Evolutionary conservation across 2,113 vertebrate species (phyloP), one percentile per base, ranked within the genome.

Genomic region (Albula glossodonta): DNA sequence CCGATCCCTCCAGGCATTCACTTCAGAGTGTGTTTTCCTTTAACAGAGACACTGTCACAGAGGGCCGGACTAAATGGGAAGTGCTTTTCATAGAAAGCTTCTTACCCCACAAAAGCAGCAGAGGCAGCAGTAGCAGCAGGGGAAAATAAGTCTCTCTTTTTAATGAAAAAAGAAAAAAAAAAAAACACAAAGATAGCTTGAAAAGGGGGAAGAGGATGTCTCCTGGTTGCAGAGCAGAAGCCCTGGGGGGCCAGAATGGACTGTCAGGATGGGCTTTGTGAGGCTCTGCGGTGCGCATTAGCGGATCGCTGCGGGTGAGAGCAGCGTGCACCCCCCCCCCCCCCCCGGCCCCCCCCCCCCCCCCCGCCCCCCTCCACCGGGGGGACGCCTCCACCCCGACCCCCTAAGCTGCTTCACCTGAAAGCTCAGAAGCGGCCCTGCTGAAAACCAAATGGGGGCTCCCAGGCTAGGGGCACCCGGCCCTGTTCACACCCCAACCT

Each of bases 21-120:
- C 78, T 60, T 80, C 81, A 41, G 81, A 87, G 82, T 56, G 78
- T 70, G 12, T 82, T 88, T 84, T 85, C 78, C 31, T 56, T 70
- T 15, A 56, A 78, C 84, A 83, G 79, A 66, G 52, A 78, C n/a
- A 66, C 74, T 49, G 57, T 80, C 84, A 22, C 83, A 70, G 78
- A 60, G 83, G 57, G n/a, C 13, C 56, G 57, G 10, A 6, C 48
- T 88, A 83, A 88, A 90, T 85, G 84, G 85, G 66, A 74, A 12
- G 80, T 60, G 78, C 31, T 83, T 74, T 88, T 89, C 83, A 84
- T 83, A 78, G 83, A 87, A 86, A 87, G 87, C 82, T 86, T 86
- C 60, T 82, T 31, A 83, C 78, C 31, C 87, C 25, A 57, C 80
- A 53, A 88, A 83, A 85, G 60, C 84, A 84, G 57, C 19, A 66